These are phyloP conservation scores for Pogonognathellus flavescens DNA, from an alignment of 1,140 invertebrate genomes.

Conservation along the genomic window DNA sequence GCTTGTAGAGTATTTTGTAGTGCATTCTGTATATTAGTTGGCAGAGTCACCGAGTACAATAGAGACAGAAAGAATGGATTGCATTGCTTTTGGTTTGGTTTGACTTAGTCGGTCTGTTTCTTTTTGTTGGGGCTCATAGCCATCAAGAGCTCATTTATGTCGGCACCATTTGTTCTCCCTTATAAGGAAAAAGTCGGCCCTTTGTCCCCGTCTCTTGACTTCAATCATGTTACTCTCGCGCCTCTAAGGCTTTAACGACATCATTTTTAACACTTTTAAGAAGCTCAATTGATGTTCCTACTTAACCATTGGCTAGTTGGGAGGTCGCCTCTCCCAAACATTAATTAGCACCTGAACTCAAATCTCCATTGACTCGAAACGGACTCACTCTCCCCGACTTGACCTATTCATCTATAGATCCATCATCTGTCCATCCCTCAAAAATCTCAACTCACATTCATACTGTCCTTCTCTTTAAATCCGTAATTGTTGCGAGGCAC, in stretches of 20 bases:
- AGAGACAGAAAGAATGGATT: background rate
- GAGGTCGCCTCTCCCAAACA: conserved; percentile 60
- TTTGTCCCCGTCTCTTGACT: conserved; percentile 60
- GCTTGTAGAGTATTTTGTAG: too few species aligned
- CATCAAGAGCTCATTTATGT: conserved; percentile 59
- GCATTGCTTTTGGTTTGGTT: conserved; percentile 13
- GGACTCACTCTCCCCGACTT: background rate
- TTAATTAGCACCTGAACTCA: conserved; percentile 53
- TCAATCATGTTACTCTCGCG: conserved; percentile 57
- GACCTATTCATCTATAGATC: conserved; percentile 22
- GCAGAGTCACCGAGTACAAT: background rate
- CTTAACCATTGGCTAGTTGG: conserved; percentile 63
- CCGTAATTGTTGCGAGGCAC: too few species aligned
- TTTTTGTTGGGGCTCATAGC: conserved; percentile 55
- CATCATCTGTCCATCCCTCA: conserved; percentile 42
- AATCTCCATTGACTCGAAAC: conserved; percentile 6
- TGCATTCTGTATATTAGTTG: too few species aligned
- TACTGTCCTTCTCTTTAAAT: background rate
- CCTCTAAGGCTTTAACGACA: conserved; percentile 61
- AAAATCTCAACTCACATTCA: background rate
- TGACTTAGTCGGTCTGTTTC: background rate
- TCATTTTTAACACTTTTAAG: conserved; percentile 64
- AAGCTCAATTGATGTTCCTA: conserved; percentile 61
- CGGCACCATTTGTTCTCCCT: conserved; percentile 62
- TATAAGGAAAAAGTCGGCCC: conserved; percentile 59